Conservation (phyloP, 2,797 vertebrate species). For the Nyctalus aviator region DNA sequence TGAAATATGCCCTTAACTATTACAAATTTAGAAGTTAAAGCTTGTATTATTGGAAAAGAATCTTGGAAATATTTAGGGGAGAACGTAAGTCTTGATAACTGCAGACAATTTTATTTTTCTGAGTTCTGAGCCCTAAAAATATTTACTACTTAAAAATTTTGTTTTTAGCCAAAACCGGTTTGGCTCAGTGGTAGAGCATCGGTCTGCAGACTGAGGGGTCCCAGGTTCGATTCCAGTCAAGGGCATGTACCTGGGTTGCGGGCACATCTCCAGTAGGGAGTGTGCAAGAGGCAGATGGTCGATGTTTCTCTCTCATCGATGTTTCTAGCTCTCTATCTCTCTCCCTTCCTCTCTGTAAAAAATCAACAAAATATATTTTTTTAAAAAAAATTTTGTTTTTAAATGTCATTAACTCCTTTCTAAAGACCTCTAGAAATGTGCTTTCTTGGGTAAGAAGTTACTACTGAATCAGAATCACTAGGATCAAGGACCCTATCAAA, state of each 20-base stretch:
- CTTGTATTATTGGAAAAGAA: not conserved
- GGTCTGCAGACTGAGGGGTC: no score
- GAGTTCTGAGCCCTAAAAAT: conserved; percentile 10
- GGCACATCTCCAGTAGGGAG: no score
- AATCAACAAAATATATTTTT: no score
- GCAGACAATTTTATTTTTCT: not conserved
- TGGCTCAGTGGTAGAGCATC: no score
- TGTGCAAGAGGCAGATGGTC: no score
- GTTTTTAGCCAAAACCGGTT: no score
- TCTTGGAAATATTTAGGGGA: not conserved
- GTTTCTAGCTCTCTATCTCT: no score
- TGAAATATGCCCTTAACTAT: not conserved
- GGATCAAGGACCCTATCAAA: not conserved
- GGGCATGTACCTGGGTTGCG: no score
- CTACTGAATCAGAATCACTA: not conserved
- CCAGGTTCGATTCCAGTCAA: no score
- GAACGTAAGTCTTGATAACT: not conserved
- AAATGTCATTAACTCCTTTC: not conserved
- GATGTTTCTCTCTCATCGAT: no score
- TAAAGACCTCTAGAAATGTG: not conserved
- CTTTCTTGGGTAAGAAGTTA: not conserved
- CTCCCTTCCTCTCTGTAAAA: no score
- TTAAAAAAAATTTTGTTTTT: not conserved
- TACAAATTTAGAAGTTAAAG: not conserved
- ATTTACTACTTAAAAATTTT: not conserved